Conservation (phyloP, 2,888 invertebrate genomes). For the Lepidochrysops patricia region DNA sequence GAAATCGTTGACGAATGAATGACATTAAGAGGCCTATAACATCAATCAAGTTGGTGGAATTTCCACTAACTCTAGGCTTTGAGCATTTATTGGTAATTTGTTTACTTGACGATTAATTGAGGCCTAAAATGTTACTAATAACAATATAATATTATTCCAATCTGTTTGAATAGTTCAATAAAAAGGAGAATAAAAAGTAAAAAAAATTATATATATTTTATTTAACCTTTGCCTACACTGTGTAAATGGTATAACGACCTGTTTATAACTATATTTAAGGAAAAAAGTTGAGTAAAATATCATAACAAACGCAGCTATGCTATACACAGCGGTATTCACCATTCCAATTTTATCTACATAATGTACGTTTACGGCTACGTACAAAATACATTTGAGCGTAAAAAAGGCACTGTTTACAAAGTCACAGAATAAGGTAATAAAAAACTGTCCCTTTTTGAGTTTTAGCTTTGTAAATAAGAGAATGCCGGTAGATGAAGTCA, state of each 20-base stretch:
- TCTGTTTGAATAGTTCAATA: too few relatives aligned
- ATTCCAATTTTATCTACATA: background rate
- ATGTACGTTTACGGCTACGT: background rate
- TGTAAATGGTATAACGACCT: too few relatives aligned
- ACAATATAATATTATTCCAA: too few relatives aligned
- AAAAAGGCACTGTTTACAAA: background rate
- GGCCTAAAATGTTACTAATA: too few relatives aligned
- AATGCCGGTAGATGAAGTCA: background rate
- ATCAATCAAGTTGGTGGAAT: background rate
- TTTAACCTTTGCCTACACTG: too few relatives aligned
- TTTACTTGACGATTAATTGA: too few relatives aligned
- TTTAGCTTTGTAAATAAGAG: background rate
- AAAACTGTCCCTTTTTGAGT: background rate
- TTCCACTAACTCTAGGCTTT: background rate
- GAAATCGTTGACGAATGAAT: constrained; percentile 36
- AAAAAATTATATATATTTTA: too few relatives aligned
- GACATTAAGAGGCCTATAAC: constrained; percentile 17
- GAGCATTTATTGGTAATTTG: background rate
- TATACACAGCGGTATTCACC: background rate
- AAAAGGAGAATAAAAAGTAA: too few relatives aligned
- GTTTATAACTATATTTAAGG: too few relatives aligned
- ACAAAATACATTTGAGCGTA: background rate
- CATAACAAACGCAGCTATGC: too few relatives aligned
- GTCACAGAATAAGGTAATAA: background rate
- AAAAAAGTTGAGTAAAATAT: too few relatives aligned